Conservation (phyloP, 53 echinoderm and acorn worm genomes). For the Holothuria leucospilota region DNA sequence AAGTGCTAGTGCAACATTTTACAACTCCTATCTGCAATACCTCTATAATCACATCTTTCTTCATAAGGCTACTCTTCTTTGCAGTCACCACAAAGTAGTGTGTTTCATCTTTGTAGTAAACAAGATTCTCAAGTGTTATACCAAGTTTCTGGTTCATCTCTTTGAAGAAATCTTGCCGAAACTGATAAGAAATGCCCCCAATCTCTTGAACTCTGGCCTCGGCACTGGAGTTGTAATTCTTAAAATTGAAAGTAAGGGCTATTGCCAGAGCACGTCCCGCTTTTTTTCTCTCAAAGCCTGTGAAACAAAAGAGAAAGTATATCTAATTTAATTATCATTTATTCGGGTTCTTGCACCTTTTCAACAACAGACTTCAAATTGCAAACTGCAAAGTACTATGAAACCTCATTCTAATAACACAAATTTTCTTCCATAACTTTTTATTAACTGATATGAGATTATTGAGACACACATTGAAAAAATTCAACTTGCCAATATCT, state of each 20-base stretch:
- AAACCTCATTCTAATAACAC: no score
- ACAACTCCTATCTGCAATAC: background rate
- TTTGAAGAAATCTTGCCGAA: slow-evolving; percentile 38
- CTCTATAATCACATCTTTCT: slow-evolving; percentile 38
- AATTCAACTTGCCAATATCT: no score
- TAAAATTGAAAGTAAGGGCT: slow-evolving; percentile 48
- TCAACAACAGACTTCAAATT: no score
- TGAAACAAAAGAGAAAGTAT: background rate
- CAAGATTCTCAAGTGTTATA: slow-evolving; percentile 36
- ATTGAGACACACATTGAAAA: no score
- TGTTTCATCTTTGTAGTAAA: slow-evolving; percentile 40
- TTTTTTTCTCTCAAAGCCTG: slow-evolving; percentile 41
- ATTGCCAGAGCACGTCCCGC: slow-evolving; percentile 41
- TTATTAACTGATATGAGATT: no score
- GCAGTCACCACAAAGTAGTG: slow-evolving; percentile 51
- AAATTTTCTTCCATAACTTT: no score
- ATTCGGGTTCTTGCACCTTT: no score
- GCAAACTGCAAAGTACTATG: no score
- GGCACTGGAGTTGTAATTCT: slow-evolving; percentile 18
- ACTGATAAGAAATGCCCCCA: slow-evolving; percentile 23
- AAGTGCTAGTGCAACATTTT: background rate
- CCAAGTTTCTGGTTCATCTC: slow-evolving; percentile 15
- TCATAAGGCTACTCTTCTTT: slow-evolving; percentile 29
- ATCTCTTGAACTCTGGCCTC: slow-evolving; percentile 41
- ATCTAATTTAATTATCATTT: no score